Conservation (phyloP, 2,797 vertebrate genomes). For the Catharus ustulatus region DNA sequence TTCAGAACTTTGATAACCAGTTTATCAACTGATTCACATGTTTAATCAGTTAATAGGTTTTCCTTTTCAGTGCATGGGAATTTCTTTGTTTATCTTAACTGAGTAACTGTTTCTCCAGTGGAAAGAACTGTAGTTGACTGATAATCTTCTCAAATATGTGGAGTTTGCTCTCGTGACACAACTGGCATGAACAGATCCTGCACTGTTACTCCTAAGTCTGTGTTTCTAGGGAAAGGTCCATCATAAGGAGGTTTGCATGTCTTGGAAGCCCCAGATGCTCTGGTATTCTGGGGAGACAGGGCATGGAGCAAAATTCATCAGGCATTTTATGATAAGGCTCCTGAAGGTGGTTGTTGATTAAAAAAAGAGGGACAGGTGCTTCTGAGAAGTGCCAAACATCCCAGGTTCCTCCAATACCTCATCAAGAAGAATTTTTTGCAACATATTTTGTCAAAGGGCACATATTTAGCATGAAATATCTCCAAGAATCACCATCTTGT, state of each 20-base stretch:
- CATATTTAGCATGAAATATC: rapidly evolving
- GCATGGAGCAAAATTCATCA: background rate
- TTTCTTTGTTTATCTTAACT: conserved; percentile 70
- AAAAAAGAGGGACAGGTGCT: background rate
- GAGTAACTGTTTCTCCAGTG: conserved; percentile 62
- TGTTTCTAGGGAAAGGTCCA: background rate
- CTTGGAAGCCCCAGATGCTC: background rate
- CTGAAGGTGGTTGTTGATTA: background rate
- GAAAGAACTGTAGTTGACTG: conserved; percentile 65
- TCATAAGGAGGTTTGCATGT: background rate
- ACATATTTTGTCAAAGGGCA: background rate
- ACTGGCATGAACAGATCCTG: background rate
- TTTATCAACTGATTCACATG: conserved; percentile 73
- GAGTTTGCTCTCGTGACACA: conserved; percentile 33
- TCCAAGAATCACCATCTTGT: background rate
- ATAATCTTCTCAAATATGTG: conserved; percentile 59
- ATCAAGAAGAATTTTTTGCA: background rate
- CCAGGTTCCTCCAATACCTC: rapidly evolving
- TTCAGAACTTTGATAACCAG: conserved; percentile 70
- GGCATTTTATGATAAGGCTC: background rate
- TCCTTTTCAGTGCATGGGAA: conserved; percentile 69
- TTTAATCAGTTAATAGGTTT: conserved; percentile 73
- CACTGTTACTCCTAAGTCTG: background rate
- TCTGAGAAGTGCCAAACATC: background rate
- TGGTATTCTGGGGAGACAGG: background rate